phyloP scores from a whole-genome alignment of 2,888 invertebrate genomes.

The Drosophila diplacantha region DNA sequence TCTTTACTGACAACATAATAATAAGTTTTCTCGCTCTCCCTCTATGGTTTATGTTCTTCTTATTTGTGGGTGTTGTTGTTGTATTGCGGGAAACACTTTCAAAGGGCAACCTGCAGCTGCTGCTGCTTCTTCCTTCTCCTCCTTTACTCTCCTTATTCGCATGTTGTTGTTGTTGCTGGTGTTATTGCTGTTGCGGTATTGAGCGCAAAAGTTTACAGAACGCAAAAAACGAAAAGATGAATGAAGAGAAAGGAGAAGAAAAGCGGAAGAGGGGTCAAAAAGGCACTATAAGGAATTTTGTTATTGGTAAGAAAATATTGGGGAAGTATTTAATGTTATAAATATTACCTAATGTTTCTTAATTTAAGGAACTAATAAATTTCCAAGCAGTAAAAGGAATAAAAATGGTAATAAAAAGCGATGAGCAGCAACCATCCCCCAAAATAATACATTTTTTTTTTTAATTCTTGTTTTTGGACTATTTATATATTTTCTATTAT shows the following conservation, averaged over 20 bases:
- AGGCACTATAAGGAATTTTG: not conserved
- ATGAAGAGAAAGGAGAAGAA: not conserved
- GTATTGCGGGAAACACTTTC: conserved; percentile 56
- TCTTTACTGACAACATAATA: conserved; percentile 69
- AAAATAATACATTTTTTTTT: no score
- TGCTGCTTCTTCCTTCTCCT: conserved; percentile 10
- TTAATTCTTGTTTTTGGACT: no score
- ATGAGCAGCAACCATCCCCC: no score
- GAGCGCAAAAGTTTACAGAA: conserved; percentile 53
- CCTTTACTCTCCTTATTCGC: conserved; percentile 12
- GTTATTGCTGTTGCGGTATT: conserved; percentile 57
- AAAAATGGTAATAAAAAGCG: no score
- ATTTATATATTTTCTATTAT: not conserved
- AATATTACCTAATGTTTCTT: not conserved
- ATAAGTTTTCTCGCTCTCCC: conserved; percentile 58
- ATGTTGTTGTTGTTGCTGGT: conserved; percentile 29
- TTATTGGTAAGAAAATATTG: not conserved
- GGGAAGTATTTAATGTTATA: not conserved
- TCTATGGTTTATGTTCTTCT: conserved; percentile 28
- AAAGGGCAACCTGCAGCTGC: conserved; percentile 69
- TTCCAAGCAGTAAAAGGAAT: not conserved
- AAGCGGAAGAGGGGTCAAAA: conserved; percentile 1
- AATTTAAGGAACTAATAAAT: not conserved
- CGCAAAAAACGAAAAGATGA: conserved; percentile 18
- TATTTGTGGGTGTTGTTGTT: conserved; percentile 40